phyloP scores from a whole-genome alignment of 2,888 invertebrate genomes.

The Chorisops tibialis region DNA sequence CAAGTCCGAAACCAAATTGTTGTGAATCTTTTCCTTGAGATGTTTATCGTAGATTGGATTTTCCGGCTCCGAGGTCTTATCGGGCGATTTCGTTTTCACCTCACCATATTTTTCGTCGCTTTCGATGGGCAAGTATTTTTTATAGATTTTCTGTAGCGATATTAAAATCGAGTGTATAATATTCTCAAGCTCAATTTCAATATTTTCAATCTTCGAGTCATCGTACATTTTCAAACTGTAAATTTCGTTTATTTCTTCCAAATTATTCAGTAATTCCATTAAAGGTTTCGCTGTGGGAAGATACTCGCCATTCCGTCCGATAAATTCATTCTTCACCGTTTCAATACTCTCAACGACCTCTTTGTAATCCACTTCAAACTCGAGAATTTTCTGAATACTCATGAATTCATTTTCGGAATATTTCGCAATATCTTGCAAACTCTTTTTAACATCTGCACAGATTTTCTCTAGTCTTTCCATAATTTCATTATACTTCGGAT shows the following conservation, averaged over 20 bases:
- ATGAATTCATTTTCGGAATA: background rate
- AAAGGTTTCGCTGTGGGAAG: constrained; percentile 44
- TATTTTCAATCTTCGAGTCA: constrained; percentile 36
- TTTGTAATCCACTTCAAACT: background rate
- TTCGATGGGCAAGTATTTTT: constrained; percentile 46
- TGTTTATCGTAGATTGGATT: constrained; percentile 61
- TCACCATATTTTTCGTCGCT: background rate
- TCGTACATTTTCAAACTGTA: background rate
- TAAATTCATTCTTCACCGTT: background rate
- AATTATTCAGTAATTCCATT: constrained; percentile 35
- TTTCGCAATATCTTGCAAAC: background rate
- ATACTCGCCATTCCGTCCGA: constrained; percentile 31
- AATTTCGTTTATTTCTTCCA: no score
- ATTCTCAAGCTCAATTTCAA: constrained; percentile 51
- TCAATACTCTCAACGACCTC: background rate
- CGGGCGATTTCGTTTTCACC: constrained; percentile 36
- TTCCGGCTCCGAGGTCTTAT: constrained; percentile 31
- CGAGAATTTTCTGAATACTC: background rate
- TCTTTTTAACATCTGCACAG: background rate
- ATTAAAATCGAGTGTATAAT: constrained; percentile 56
- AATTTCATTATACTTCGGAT: background rate
- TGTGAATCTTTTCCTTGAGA: constrained; percentile 64
- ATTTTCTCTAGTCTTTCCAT: background rate
- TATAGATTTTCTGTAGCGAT: constrained; percentile 60
- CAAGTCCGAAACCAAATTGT: constrained; percentile 62